Base-by-base conservation (phyloP, 2,797 vertebrate genomes). In the Muscicapa comitata region DNA sequence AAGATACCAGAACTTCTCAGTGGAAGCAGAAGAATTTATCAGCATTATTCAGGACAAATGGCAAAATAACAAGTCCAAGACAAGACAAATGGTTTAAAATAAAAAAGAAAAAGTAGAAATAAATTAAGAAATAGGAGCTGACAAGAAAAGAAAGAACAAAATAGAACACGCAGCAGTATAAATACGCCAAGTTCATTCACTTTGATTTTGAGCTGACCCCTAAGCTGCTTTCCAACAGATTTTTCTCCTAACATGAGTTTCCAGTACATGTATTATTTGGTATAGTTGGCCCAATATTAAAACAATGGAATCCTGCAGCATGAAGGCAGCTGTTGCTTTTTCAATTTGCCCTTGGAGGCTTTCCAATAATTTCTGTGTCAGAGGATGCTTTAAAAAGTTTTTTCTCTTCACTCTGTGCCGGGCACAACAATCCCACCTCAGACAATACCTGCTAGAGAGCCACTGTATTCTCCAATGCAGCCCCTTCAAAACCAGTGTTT, bases 331-430 rank as follows among this genome's bases (percentile, higher is more conserved):
- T 93, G 66, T 84, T 96, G 87, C 79, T 91, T 96, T 96, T 96
- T 93, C 89, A 96, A 43, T 95, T 94, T 94, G 93, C 76, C 83
- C 66, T 88, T 96, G 94, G 87, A 96, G 70, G 31, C 51, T 71
- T 88, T 94, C 94, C 94, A 95, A 54, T 67, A 91, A 96, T 94
- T 90, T 94, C 95, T 94, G 76, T 90, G 94, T 93, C 94, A 96
- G 73, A 88, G 63, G 53, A 96, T 91, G 76, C 87, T 93, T 95
- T 84, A 94, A 81, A 76, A 94, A 88, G 61, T 87, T 90, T 76
- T 91, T 93, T 86, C 76, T 90, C 33, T 35, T 80, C 53, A 25
- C 70, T 75, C 65, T 62, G 67, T 28, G 75, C 58, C 86, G 80
- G 50, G 79, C 54, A 81, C 76, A 84, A 71, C 6, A 14, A 94